A percentile compares a stretch with the other conserved stretches of the same genome.
Evolutionary conservation across 2,797 vertebrate genomes (phyloP).

Genomic region (Bovichtus variegatus): DNA sequence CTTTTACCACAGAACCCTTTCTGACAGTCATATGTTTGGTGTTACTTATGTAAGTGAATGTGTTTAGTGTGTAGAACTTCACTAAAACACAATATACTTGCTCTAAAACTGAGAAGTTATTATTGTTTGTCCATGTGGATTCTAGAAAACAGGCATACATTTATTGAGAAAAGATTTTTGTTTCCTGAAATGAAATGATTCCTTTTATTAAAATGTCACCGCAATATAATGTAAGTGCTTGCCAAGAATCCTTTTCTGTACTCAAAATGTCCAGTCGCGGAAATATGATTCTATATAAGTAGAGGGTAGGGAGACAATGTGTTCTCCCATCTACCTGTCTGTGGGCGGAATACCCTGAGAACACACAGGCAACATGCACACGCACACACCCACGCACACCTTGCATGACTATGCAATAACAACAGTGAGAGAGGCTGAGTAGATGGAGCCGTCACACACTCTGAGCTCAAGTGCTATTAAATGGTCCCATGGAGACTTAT

Average conservation of each 20-base stretch:
- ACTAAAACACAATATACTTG: not conserved
- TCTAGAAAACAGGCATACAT: not conserved
- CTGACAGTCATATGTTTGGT: not conserved
- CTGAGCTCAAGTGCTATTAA: slow-evolving; percentile 48
- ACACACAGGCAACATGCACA: slow-evolving; percentile 1
- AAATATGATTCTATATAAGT: not conserved
- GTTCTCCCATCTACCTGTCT: slow-evolving; percentile 3
- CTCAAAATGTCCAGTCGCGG: not conserved
- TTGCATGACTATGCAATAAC: slow-evolving; percentile 48
- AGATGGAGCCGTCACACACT: slow-evolving; percentile 50
- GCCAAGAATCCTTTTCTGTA: not conserved
- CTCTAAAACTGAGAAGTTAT: not conserved
- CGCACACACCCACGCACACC: not conserved
- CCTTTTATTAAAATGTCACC: not conserved
- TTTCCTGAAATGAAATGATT: not conserved
- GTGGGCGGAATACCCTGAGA: slow-evolving; percentile 8
- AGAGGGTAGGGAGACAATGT: not conserved
- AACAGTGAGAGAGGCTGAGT: slow-evolving; percentile 19
- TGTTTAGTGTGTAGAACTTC: not conserved
- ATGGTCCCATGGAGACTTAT: slow-evolving; percentile 42
- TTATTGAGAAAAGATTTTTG: not conserved
- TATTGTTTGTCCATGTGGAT: not conserved
- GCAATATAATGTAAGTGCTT: not conserved
- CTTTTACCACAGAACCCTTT: not conserved
- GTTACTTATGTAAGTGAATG: not conserved